Conservation (phyloP, 2,797 vertebrate species). For the Sebastes kiyomatsui region DNA sequence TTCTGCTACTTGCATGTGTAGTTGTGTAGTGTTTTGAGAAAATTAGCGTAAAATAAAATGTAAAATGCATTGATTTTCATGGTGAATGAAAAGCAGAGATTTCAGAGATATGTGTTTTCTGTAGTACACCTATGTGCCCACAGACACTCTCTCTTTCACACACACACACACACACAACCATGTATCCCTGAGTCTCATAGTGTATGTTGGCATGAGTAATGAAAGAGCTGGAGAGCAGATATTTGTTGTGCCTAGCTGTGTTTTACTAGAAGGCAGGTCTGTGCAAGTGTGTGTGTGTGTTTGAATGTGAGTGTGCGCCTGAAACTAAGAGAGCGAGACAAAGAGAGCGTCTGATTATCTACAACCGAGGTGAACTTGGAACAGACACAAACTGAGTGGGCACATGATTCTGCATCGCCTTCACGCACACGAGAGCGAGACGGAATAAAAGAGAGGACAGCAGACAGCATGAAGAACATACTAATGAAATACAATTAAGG, state of each 20-base stretch:
- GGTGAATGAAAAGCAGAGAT: not conserved
- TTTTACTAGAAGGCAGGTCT: constrained; percentile 39
- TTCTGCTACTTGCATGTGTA: fast-evolving
- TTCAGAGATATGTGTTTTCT: not conserved
- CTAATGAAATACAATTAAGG: constrained; percentile 45
- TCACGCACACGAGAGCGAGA: not conserved
- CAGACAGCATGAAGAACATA: constrained; percentile 21
- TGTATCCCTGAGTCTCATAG: not conserved
- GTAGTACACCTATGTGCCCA: not conserved
- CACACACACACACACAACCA: not conserved
- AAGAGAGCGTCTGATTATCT: constrained; percentile 27
- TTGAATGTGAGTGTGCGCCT: not conserved
- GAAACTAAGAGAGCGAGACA: not conserved
- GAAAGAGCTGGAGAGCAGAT: constrained; percentile 12
- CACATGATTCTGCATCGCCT: constrained; percentile 11
- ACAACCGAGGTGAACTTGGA: constrained; percentile 34
- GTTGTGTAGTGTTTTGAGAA: not conserved
- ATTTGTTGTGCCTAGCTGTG: constrained; percentile 14
- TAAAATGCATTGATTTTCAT: not conserved
- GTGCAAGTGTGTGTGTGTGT: constrained; percentile 18
- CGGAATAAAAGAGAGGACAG: constrained; percentile 10
- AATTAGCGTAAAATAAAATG: no score
- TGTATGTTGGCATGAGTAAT: constrained; percentile 3
- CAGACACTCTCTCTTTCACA: not conserved
- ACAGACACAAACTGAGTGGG: constrained; percentile 3